Evolutionary conservation across 2,888 invertebrate species (phyloP), one percentile per base, ranked within the genome.

Genomic region (Pristionchus maxplancki): DNA sequence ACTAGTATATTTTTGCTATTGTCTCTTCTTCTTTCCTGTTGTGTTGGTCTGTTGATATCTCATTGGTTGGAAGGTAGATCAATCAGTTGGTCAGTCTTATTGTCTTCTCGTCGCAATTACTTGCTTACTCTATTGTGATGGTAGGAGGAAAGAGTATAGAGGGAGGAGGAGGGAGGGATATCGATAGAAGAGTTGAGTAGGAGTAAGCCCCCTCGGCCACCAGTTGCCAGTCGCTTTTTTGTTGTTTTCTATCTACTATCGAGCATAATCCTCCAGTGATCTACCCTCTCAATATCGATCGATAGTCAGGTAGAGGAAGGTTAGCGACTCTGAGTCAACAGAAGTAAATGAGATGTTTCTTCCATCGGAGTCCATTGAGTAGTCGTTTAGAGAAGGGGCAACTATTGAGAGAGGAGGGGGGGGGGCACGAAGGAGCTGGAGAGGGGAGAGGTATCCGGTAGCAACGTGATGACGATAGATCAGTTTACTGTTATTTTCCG

Each of bases 1-100:
- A 40, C 74, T 74, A 40, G 74, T 74, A 74, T 74, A 74, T 74
- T 40, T n/a, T 74, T 74, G 74, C 40, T 74, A 74, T 74, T 74
- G 28, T 31, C 50, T 81, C 81, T 81, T 48, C 31, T 81, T 48
- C 31, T 37, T 37, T 24, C 15, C 31, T 81, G 15, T 81, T 48
- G 50, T 81, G 48, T 48, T 28, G 28, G 81, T 81, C 20, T 81
- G 44, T 17, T 81, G 44, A 24, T 78, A 50, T 31, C 81, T 81
- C 31, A 48, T 81, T 40, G 28, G 28, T 2, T 50, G 17, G 31
- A 17, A 48, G 15, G 37, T 24, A 48, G 48, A 81, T 48, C 74
- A 74, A 74, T 74, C 74, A 74, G 13, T 31, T 74, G 74, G 74
- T 31, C 82, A 82, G 82, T 40, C 48, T 40, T 50, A 82, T 82